phyloP scores from a whole-genome alignment of 2,113 vertebrate genomes.

The Barbus barbus region DNA sequence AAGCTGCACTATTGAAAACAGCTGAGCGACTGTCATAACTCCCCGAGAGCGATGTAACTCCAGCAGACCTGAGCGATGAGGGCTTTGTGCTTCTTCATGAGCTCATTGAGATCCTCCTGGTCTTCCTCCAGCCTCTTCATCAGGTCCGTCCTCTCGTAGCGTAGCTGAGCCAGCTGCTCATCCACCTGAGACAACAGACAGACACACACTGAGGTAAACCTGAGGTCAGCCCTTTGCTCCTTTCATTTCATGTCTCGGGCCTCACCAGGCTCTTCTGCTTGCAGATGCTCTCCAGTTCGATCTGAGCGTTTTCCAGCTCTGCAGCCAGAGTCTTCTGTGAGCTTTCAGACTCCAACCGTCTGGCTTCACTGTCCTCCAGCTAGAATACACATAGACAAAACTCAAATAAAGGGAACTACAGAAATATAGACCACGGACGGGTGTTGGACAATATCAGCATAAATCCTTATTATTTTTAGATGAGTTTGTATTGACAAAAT shows the following conservation, averaged over 20 bases:
- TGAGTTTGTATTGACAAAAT: not conserved
- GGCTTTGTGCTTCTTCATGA: constrained; percentile 97
- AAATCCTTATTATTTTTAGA: not conserved
- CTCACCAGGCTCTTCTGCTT: constrained; percentile 87
- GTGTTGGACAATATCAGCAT: not conserved
- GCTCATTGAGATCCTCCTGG: constrained; percentile 92
- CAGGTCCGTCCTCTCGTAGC: constrained; percentile 85
- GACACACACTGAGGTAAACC: not conserved
- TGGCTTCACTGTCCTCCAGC: constrained; percentile 84
- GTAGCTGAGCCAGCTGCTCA: constrained; percentile 84
- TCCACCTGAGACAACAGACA: constrained; percentile 76
- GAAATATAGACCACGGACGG: not conserved
- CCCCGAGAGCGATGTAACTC: not conserved
- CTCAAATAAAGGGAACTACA: not conserved
- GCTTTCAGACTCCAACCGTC: constrained; percentile 77
- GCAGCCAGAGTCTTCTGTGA: constrained; percentile 72
- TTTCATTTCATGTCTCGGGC: not conserved
- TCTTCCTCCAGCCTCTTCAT: constrained; percentile 90
- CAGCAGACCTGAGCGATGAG: constrained; percentile 87
- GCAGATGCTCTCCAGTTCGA: constrained; percentile 84
- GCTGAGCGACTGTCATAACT: not conserved
- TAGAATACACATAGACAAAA: constrained; percentile 47
- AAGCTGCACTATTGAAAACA: not conserved
- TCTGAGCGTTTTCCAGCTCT: constrained; percentile 86
- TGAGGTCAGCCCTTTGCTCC: not conserved